Evolutionary conservation across 2,888 invertebrate species (phyloP).

Genomic region (Amaurobius ferox): DNA sequence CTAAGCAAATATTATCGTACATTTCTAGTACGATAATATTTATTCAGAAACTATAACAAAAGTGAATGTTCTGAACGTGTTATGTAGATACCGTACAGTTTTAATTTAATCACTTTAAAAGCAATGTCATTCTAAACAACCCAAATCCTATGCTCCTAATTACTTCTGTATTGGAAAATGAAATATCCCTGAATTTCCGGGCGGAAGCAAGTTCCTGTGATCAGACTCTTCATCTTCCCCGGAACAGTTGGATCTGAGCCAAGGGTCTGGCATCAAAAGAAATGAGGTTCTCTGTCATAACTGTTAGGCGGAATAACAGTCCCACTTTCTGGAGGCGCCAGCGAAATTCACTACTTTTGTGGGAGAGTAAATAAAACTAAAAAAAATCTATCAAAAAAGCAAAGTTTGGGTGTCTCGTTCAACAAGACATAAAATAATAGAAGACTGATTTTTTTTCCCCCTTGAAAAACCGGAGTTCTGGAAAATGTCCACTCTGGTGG

Average conservation of each 20-base stretch:
- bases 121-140: too few species aligned
- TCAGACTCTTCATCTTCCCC: background rate
- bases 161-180: too few species aligned
- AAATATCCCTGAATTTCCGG: background rate
- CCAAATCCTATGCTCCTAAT: too few species aligned
- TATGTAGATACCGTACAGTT: too few species aligned
- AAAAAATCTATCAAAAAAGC: background rate
- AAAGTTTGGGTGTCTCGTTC: background rate
- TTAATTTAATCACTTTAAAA: too few species aligned
- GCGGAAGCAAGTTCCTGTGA: background rate
- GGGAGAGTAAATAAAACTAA: background rate
- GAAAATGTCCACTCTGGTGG: background rate
- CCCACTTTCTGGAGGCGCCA: constrained; percentile 45
- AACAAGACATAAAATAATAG: background rate
- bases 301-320: constrained; percentile 57
- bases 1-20: too few species aligned
- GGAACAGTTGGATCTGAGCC: background rate
- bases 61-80: too few species aligned
- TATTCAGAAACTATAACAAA: too few species aligned
- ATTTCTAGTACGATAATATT: too few species aligned
- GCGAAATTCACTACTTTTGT: constrained; percentile 9
- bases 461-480: background rate
- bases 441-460: background rate
- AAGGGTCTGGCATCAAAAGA: background rate
- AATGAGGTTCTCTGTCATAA: constrained; percentile 18